Percentiles rank a stretch among this genome's conserved stretches.
Conservation (phyloP, 1,140 invertebrate genomes). For the Goniozus legneri region DNA sequence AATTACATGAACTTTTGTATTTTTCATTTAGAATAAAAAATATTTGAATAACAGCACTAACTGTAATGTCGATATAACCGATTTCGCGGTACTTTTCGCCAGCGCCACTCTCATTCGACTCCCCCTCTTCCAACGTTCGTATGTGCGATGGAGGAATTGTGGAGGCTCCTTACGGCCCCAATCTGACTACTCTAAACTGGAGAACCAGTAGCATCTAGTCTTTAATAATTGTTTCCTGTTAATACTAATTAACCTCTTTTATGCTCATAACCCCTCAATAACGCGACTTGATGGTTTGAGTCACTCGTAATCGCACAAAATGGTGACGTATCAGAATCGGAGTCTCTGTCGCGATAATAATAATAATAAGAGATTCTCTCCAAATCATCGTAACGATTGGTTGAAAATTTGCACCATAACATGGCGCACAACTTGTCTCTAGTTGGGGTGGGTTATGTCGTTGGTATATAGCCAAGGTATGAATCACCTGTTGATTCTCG, state of each 20-base stretch:
- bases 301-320: neutral
- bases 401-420: neutral
- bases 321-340: neutral
- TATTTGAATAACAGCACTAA: no score
- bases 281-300: constrained; percentile 7
- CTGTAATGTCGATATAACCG: no score
- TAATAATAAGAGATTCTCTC: neutral
- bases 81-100: no score
- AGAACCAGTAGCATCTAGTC: neutral
- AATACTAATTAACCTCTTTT: constrained; percentile 36
- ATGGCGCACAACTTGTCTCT: neutral
- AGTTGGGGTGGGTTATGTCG: neutral
- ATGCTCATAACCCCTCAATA: constrained; percentile 11
- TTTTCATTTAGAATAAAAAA: no score
- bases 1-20: no score
- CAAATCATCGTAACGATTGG: neutral
- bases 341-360: neutral
- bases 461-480: no score
- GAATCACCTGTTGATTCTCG: no score
- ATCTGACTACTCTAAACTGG: no score
- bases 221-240: constrained; percentile 30
- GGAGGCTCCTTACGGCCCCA: no score
- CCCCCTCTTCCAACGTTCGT: neutral
- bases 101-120: no score
- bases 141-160: neutral